Evolutionary conservation across 2,113 vertebrate species (phyloP), one percentile per base, ranked within the genome.

Genomic region (Phylloscopus trochiloides): DNA sequence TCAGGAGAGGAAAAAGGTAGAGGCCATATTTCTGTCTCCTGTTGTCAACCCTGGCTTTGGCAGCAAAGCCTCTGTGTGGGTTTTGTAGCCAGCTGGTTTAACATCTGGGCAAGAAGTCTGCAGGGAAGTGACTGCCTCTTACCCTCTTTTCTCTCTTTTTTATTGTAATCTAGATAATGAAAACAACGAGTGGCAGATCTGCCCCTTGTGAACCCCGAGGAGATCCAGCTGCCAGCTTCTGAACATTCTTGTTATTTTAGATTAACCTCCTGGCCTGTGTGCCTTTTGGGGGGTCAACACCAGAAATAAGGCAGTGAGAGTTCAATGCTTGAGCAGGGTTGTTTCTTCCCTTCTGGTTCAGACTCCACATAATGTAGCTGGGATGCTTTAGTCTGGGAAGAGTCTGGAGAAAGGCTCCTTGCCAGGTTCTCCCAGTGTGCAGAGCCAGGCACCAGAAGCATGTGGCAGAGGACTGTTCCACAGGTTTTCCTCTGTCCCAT

Each of bases 101-200:
- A 85, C 70, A 81, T 79, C 74, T 87, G 73, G 77, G 58, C 24
- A 52, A 85, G 54, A 36, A 82, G 20, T 92, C 81, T 78, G 45
- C 54, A 89, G 86, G 77, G 93, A 95, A 78, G 70, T 28, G 8
- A 65, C 54, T 96, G 83, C 13, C 36, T 89, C 66, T 90, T 76
- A 34, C 28, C 11, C 25, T 81, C 83, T 75, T 77, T 86, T 71
- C 51, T 86, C 74, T 95, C 81, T 88, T 93, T 93, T 93, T 82
- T 62, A 73, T 82, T 97, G 88, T 92, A 90, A 94, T 88, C 58
- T 74, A 89, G 80, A 87, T 89, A 94, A 94, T 54, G 73, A 95
- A 94, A 91, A 50, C 84, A 89, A 67, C 0, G 22, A 96, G 45
- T 78, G 77, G 34, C 52, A 91, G 81, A 75, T 77, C 55, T 85